These are phyloP conservation scores for Periparus ater DNA, from an alignment of 2,797 vertebrate species.

Conservation along the genomic window DNA sequence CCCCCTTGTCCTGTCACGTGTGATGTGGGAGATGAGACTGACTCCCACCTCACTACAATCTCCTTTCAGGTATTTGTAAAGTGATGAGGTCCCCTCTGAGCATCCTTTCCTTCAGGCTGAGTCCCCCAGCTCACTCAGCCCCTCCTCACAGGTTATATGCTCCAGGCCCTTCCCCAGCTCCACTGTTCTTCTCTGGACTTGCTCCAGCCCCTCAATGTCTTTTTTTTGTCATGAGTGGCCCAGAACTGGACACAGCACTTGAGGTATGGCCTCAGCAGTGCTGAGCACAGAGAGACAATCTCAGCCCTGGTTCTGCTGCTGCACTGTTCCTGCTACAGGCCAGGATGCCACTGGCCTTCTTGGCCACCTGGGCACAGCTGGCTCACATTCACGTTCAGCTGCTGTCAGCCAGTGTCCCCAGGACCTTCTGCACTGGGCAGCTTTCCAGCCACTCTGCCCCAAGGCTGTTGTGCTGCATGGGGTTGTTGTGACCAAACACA, in stretches of 20 bases:
- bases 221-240: not conserved
- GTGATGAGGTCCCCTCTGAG: not conserved
- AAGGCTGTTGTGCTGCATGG: not conserved
- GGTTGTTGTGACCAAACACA: not conserved
- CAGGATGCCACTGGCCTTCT: not conserved
- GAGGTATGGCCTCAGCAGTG: not conserved
- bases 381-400: not conserved
- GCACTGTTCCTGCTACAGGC: not conserved
- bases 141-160: not conserved
- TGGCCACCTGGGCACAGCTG: not conserved
- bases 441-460: not conserved
- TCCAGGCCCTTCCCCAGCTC: not conserved
- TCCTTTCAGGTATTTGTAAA: not conserved
- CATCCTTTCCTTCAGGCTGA: not conserved
- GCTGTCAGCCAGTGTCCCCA: not conserved
- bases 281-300: not conserved
- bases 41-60: not conserved
- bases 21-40: not conserved
- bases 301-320: not conserved
- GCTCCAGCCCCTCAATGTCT: not conserved
- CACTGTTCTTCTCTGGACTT: not conserved
- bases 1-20: not conserved
- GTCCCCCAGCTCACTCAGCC: not conserved
- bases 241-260: not conserved
- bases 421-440: not conserved